Base-by-base conservation (phyloP, 1,140 invertebrate genomes). In the Drosophila obscura region DNA sequence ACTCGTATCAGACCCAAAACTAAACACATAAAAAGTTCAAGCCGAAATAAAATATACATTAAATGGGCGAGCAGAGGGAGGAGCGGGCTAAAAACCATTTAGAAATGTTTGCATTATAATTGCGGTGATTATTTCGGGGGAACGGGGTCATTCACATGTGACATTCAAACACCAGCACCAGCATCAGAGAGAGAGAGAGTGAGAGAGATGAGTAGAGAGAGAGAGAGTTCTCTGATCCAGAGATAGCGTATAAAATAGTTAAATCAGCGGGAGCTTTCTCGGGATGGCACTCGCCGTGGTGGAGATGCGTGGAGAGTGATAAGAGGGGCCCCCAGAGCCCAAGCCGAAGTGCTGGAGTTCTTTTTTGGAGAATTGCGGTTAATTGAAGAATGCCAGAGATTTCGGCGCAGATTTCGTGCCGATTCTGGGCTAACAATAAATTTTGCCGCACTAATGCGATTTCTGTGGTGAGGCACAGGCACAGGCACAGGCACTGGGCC, bases 141-240 rank as follows among this genome's bases (percentile, higher is more conserved):
- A 77, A 56, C 59, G 83, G 79, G 83, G 83, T 87, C 83, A 87
- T 87, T 87, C 80, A 87, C 83, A 87, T 88, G 73, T 80, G 83
- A 76, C 83, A 82, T 78, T 74, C 69, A 63, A 31, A 64, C 19
- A 43, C 22, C 46, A 52, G 53, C 51, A 62, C 58, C 59, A 81
- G 60, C 59, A 43, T 44, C 64, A 77, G 58, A 43, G 35, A 56
- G 41, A 8, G 56, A 44, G 50, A 7, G 39, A 55, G 62, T 19
- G 53, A 62, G 50, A 80, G 63, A 64, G 39, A 63, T 24, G 13
- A 19, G 13, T 5, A 26, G 19, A 51, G 16, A 53, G 49, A 26
- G 16, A 65, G 43, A 64, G 41, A 65, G 19, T 39, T 65, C 56
- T 79, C 53, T 79, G 79, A 87, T 87, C 79, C 69, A 55, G 65